Evolutionary conservation across 2,113 vertebrate species (phyloP).

Genomic region (Elephantulus edwardii): DNA sequence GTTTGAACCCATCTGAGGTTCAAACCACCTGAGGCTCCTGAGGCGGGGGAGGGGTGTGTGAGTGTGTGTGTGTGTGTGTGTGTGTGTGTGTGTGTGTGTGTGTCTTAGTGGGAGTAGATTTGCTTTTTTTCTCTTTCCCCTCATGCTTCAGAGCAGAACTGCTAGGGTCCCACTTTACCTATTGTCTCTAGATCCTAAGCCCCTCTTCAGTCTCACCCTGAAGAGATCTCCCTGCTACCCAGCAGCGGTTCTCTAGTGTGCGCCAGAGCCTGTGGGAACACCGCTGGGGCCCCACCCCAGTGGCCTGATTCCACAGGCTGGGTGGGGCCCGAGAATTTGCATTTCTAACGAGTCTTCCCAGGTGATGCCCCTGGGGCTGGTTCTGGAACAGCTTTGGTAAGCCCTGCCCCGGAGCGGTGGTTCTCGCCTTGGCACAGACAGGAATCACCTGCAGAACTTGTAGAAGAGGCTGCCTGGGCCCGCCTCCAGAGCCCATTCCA

Average conservation of each 20-base stretch:
- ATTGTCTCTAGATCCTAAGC: not conserved
- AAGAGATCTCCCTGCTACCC: not conserved
- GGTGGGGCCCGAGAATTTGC: constrained; percentile 6
- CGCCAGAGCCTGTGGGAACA: not conserved
- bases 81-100: no score
- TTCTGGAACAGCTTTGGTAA: not conserved
- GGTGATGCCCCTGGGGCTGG: constrained; percentile 26
- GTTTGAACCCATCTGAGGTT: no score
- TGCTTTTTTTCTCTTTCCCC: no score
- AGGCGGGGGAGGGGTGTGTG: no score
- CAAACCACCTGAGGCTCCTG: no score
- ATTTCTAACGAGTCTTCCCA: constrained; percentile 1
- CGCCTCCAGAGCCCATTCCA: not conserved
- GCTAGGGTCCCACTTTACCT: not conserved
- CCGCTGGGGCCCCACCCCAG: not conserved
- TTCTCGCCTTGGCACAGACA: not conserved
- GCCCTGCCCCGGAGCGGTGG: not conserved
- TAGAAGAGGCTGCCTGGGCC: not conserved
- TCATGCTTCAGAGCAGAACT: not conserved
- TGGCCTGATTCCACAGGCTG: not conserved
- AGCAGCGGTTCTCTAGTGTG: not conserved
- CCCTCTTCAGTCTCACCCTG: not conserved
- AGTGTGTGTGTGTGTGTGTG: no score
- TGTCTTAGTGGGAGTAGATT: no score
- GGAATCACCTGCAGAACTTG: not conserved